Conservation (phyloP, 2,113 vertebrate species). For the Paratilapia polleni region DNA sequence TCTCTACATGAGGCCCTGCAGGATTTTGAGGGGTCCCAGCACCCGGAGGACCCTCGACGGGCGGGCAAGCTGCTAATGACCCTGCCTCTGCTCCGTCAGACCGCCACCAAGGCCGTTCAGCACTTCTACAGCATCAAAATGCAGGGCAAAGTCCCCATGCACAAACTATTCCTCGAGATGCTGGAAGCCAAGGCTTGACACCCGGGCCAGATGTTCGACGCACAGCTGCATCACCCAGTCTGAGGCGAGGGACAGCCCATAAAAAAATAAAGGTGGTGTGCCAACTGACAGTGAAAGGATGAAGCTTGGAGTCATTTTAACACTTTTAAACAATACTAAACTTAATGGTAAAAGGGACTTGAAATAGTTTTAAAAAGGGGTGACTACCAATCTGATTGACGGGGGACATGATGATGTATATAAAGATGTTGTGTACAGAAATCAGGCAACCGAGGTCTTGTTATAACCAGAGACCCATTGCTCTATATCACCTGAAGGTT, state of each 20-base stretch:
- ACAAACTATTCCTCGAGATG: slow-evolving; percentile 98
- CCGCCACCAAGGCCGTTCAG: slow-evolving; percentile 90
- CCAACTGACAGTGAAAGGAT: slow-evolving; percentile 54
- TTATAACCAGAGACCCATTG: slow-evolving; percentile 69
- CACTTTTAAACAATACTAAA: slow-evolving; percentile 53
- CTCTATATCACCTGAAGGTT: slow-evolving; percentile 74
- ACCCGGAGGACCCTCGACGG: slow-evolving; percentile 89
- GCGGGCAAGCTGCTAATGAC: slow-evolving; percentile 94
- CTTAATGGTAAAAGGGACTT: slow-evolving; percentile 36
- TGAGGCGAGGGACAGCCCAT: slow-evolving; percentile 47
- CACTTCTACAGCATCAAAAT: slow-evolving; percentile 94
- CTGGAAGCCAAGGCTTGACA: slow-evolving; percentile 94
- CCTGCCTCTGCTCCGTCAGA: slow-evolving; percentile 92
- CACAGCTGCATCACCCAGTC: slow-evolving; percentile 60
- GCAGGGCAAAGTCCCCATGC: slow-evolving; percentile 96
- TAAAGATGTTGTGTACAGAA: slow-evolving; percentile 77
- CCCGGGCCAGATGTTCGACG: slow-evolving; percentile 39
- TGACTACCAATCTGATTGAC: slow-evolving; percentile 50
- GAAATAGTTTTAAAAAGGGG: slow-evolving; percentile 54
- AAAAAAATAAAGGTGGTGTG: slow-evolving; percentile 45
- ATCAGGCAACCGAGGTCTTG: slow-evolving; percentile 68
- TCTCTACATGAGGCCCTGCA: slow-evolving; percentile 96
- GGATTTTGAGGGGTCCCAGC: slow-evolving; percentile 89
- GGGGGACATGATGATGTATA: slow-evolving; percentile 67
- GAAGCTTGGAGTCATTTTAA: slow-evolving; percentile 55